A percentile compares a stretch with the other conserved stretches of the same genome.
These are phyloP conservation scores for Cinclus cinclus DNA, from an alignment of 2,113 vertebrate species.

Conservation along the genomic window DNA sequence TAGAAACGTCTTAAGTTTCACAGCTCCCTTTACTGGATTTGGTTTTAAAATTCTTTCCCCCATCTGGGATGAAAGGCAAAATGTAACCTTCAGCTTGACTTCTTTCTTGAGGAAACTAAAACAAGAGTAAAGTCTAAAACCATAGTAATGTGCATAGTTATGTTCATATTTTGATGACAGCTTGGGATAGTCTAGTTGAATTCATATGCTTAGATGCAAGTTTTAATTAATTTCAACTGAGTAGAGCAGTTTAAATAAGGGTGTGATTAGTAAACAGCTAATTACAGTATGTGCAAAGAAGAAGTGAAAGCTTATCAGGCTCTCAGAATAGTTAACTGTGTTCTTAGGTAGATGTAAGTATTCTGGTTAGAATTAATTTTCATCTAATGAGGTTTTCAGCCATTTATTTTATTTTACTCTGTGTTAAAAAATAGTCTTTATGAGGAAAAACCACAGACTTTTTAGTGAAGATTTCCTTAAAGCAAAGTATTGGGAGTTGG, in stretches of 20 bases:
- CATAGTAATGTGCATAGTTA: not conserved
- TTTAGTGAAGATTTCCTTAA: not conserved
- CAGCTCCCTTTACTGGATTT: not conserved
- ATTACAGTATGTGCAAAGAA: not conserved
- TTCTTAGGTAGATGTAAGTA: not conserved
- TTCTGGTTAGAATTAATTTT: not conserved
- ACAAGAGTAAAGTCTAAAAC: not conserved
- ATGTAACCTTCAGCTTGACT: not conserved
- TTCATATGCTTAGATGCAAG: not conserved
- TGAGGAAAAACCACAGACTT: not conserved
- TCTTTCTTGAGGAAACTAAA: not conserved
- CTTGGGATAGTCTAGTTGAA: not conserved
- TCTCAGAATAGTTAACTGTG: not conserved
- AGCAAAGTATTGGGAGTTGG: not conserved
- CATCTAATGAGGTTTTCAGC: not conserved
- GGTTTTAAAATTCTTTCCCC: not conserved
- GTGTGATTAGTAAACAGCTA: not conserved
- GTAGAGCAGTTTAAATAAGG: not conserved
- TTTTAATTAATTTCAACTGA: not conserved
- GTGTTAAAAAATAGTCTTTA: not conserved
- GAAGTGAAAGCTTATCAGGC: not conserved
- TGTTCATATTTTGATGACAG: not conserved
- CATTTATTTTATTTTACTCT: not conserved
- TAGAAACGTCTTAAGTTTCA: not conserved
- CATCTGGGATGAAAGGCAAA: not conserved